Base-by-base conservation (phyloP, 1,140 invertebrate genomes). In the Spodoptera litura region DNA sequence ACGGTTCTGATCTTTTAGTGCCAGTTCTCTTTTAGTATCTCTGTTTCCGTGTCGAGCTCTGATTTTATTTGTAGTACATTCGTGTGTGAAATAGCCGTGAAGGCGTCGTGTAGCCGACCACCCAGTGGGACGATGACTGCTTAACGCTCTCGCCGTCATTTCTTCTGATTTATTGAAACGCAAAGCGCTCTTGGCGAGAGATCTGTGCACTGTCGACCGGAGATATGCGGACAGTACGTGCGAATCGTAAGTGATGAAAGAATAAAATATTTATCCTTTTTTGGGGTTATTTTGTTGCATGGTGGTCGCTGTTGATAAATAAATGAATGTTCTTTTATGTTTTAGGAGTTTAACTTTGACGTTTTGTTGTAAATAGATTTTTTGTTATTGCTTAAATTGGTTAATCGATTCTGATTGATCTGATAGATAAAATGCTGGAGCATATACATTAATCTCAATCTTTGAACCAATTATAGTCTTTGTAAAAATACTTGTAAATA, bases 131-230 rank as follows among this genome's bases (percentile, higher is more conserved):
- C 81, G 89, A 80, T 86, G 92, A 94, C 87, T 92, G 90, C 84
- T 88, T 92, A 92, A 91, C 91, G 91, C 91, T 85, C 81, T 79
- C 70, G 88, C 76, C 86, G 90, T 94, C 91, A 94, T 93, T 89
- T 91, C 90, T 88, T 86, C 86, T 91, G 92, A 94, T 94, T 94
- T 94, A 94, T 94, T 91, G 86, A 86, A 91, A 90, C 85, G 85
- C 88, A 85, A 85, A 87, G 83, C 81, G 87, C 85, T 80, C 87
- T 79, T 85, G 85, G 80, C 85, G 80, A 79, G 59, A 71, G 64
- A 76, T 62, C 44, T 56, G 44, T 51, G 72, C 66, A 70, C 77
- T 66, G 59, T 49, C 20, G 4, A 49, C 31, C 61, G 61, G 25
- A 64, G 62, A 76, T 51, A 76, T 62, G 51, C 25, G 25, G 55